These are phyloP conservation scores for Saccostrea echinata DNA, from an alignment of 1,140 invertebrate genomes.

Conservation along the genomic window DNA sequence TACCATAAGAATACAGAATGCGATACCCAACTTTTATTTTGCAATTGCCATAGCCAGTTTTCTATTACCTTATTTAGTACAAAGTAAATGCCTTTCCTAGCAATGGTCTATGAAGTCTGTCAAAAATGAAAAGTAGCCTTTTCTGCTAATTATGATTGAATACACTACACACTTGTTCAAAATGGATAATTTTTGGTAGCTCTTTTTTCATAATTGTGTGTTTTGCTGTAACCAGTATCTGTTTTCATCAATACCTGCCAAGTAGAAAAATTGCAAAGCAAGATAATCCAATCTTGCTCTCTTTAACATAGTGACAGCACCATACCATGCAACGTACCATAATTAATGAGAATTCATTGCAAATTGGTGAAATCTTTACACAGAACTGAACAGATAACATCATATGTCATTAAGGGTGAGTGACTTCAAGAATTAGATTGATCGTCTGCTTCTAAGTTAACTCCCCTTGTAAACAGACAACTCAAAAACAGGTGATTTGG, in stretches of 20 bases:
- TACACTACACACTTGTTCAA: conserved; percentile 4
- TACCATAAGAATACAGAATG: background rate
- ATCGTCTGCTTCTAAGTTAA: background rate
- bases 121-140: conserved; percentile 17
- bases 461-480: background rate
- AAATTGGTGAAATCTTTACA: conserved; percentile 32
- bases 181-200: conserved; percentile 29
- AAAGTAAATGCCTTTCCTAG: conserved; percentile 7
- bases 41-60: background rate
- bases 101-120: background rate
- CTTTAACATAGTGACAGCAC: conserved; percentile 24
- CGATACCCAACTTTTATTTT: background rate
- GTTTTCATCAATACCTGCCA: conserved; percentile 31
- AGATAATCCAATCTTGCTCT: conserved; percentile 29
- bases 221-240: conserved; percentile 15
- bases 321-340: background rate
- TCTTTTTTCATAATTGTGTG: conserved; percentile 32
- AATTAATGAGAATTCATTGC: conserved; percentile 29
- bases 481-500: background rate
- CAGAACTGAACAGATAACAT: conserved; percentile 21
- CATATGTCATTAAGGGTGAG: conserved; percentile 16
- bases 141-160: conserved; percentile 35
- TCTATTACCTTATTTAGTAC: background rate
- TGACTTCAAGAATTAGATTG: background rate
- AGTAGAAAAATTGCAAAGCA: conserved; percentile 29